Percentiles rank a stretch among this genome's conserved stretches.
phyloP scores from a whole-genome alignment of 2,797 vertebrate species.

The Acanthiza pusilla region DNA sequence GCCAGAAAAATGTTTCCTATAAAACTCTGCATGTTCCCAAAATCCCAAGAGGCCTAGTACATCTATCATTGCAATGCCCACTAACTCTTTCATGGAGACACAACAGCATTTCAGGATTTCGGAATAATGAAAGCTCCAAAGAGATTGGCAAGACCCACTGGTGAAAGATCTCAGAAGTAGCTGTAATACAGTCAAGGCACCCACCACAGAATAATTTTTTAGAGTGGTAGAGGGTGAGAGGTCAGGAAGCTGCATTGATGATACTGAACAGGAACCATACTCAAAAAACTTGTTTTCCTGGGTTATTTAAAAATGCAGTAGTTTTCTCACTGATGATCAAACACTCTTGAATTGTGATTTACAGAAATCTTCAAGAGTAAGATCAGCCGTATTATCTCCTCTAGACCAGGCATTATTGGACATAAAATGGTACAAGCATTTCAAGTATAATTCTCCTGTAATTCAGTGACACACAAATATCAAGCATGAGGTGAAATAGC shows the following conservation, averaged over 20 bases:
- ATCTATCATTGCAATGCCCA: not conserved
- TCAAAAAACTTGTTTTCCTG: not conserved
- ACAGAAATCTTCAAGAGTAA: not conserved
- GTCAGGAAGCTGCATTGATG: not conserved
- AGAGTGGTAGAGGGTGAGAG: rapidly evolving
- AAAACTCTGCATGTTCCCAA: not conserved
- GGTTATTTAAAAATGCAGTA: not conserved
- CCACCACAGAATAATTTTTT: not conserved
- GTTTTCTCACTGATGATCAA: not conserved
- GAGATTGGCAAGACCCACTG: not conserved
- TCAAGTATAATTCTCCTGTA: not conserved
- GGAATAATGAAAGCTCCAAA: not conserved
- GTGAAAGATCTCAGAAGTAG: not conserved
- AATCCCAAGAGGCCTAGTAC: not conserved
- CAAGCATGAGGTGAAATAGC: not conserved
- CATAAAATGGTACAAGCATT: not conserved
- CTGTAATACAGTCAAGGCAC: not conserved
- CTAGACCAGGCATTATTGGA: not conserved
- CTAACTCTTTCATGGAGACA: not conserved
- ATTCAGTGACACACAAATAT: not conserved
- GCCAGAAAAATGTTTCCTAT: not conserved
- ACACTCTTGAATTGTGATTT: not conserved
- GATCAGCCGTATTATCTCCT: not conserved
- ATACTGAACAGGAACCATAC: not conserved
- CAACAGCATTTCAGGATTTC: not conserved